A percentile compares a stretch with the other conserved stretches of the same genome.
These are phyloP conservation scores for Marcusenius ussheri DNA, from an alignment of 2,113 vertebrate genomes.

Conservation along the genomic window DNA sequence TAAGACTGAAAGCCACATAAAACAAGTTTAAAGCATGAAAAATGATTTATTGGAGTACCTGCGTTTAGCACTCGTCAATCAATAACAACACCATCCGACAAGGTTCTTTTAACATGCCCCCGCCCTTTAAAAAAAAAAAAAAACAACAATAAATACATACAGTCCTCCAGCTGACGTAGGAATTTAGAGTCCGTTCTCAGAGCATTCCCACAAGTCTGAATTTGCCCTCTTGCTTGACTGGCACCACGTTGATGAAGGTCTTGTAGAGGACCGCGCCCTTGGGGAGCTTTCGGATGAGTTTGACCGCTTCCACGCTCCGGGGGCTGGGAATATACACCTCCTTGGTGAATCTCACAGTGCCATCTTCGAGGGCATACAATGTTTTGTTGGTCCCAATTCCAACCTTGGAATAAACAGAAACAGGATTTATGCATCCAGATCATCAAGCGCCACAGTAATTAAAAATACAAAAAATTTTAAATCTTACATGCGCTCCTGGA, in stretches of 20 bases:
- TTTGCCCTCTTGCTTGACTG: slow-evolving; percentile 68
- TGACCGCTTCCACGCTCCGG: slow-evolving; percentile 51
- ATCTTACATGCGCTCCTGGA: slow-evolving; percentile 82
- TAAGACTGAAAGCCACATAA: neutral
- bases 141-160: neutral
- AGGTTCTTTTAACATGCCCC: neutral
- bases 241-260: slow-evolving; percentile 81
- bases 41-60: neutral
- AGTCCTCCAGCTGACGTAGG: neutral
- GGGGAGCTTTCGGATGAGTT: slow-evolving; percentile 71
- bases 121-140: neutral
- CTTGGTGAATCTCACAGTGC: slow-evolving; percentile 79
- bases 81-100: neutral
- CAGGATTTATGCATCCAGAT: neutral
- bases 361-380: slow-evolving; percentile 83
- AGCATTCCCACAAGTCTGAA: slow-evolving; percentile 83
- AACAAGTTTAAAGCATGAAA: neutral
- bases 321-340: slow-evolving; percentile 80
- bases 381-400: slow-evolving; percentile 82
- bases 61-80: neutral
- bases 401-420: slow-evolving; percentile 58
- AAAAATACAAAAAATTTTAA: neutral
- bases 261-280: slow-evolving; percentile 83
- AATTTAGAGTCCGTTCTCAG: slow-evolving; percentile 43
- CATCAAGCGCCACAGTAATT: neutral